These are phyloP conservation scores for Parasteatoda lunata DNA, from an alignment of 2,888 invertebrate species.

Conservation along the genomic window DNA sequence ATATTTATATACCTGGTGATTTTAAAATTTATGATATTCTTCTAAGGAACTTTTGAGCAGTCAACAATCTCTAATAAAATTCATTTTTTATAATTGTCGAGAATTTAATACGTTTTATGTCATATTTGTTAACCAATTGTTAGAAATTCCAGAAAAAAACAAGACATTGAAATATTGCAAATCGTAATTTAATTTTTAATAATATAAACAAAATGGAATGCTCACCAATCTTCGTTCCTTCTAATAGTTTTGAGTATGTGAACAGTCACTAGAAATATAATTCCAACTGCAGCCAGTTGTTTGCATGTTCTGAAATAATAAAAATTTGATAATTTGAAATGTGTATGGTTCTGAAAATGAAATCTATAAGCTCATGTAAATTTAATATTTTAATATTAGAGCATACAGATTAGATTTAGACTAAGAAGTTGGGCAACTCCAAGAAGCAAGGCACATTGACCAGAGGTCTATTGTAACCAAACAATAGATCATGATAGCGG, in stretches of 20 bases:
- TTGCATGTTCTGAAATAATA: conserved; percentile 71
- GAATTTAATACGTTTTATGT: not conserved
- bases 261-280: conserved; percentile 81
- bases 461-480: too few relatives aligned
- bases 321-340: not conserved
- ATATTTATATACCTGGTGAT: too few relatives aligned
- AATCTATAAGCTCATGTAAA: not conserved
- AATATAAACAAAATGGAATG: not conserved
- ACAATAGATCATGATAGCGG: too few relatives aligned
- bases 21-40: too few relatives aligned
- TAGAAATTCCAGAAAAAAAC: not conserved
- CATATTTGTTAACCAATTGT: not conserved
- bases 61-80: too few relatives aligned
- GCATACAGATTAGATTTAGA: too few relatives aligned
- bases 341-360: not conserved
- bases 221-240: conserved; percentile 93
- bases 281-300: conserved; percentile 78
- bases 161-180: not conserved
- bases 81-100: conserved; percentile 15
- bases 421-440: too few relatives aligned
- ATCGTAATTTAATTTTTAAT: not conserved
- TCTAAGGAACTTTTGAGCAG: too few relatives aligned
- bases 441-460: too few relatives aligned
- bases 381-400: too few relatives aligned
- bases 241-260: conserved; percentile 90